These are phyloP conservation scores for Macrophya alboannulata DNA, from an alignment of 2,888 invertebrate genomes.

Conservation along the genomic window DNA sequence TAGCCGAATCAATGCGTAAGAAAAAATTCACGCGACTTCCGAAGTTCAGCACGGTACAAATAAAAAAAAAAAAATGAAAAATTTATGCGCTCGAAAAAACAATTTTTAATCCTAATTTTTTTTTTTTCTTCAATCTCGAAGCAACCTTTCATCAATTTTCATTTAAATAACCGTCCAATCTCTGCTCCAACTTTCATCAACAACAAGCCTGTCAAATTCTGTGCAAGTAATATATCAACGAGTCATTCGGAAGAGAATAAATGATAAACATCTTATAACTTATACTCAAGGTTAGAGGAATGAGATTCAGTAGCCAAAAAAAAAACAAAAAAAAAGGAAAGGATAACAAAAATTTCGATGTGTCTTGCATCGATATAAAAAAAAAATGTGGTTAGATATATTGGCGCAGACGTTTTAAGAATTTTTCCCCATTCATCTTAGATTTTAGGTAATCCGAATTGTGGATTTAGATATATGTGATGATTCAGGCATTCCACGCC, in stretches of 20 bases:
- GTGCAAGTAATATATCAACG: background rate
- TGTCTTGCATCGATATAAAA: background rate
- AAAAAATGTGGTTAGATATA: background rate
- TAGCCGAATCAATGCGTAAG: background rate
- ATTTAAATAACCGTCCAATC: background rate
- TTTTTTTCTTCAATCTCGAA: background rate
- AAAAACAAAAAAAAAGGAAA: background rate
- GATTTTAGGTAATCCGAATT: background rate
- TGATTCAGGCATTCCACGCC: conserved; percentile 12
- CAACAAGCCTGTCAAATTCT: background rate
- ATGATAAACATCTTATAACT: background rate
- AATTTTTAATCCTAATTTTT: background rate
- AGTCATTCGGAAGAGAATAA: background rate
- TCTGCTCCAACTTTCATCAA: background rate
- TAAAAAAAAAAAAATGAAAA: background rate
- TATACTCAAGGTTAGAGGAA: background rate
- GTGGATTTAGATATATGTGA: background rate
- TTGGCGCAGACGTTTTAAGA: background rate
- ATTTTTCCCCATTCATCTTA: background rate
- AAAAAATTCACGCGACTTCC: background rate
- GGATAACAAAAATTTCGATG: too few species aligned
- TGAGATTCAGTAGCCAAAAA: background rate
- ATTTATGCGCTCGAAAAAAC: background rate
- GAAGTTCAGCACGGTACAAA: background rate
- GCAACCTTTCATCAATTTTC: background rate